Conservation (phyloP, 2,888 invertebrate genomes). For the Chrysina gloriosa region DNA sequence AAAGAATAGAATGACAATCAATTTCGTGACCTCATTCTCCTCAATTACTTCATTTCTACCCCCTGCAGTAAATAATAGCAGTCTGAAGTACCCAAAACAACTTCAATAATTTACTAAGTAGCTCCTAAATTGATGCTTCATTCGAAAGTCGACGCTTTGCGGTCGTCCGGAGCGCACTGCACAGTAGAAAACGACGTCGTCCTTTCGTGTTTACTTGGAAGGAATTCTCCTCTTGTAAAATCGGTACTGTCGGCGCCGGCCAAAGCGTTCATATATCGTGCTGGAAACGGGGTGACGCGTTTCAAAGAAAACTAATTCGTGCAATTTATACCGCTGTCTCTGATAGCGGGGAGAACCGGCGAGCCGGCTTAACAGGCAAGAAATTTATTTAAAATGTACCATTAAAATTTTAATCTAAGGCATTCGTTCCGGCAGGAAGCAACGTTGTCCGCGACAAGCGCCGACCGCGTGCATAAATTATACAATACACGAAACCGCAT, state of each 20-base stretch:
- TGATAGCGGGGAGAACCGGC: constrained; percentile 18
- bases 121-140: neutral
- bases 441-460: constrained; percentile 37
- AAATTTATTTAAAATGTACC: constrained; percentile 38
- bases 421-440: constrained; percentile 34
- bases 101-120: neutral
- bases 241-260: constrained; percentile 26
- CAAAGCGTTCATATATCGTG: constrained; percentile 25
- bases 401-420: constrained; percentile 36
- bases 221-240: constrained; percentile 23
- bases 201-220: neutral
- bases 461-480: constrained; percentile 40
- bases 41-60: too few relatives aligned
- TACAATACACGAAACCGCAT: constrained; percentile 42
- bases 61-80: too few relatives aligned
- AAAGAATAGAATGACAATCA: too few relatives aligned
- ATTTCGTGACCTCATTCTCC: too few relatives aligned
- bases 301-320: constrained; percentile 33
- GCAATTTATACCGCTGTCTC: constrained; percentile 26
- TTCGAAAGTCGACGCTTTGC: neutral
- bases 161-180: neutral
- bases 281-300: constrained; percentile 25
- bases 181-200: constrained; percentile 3
- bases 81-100: too few relatives aligned
- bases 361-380: constrained; percentile 29